A percentile compares a stretch with the other conserved stretches of the same genome.
Conservation (phyloP, 35 echinoderm and acorn worm species). For the Anneissia japonica region DNA sequence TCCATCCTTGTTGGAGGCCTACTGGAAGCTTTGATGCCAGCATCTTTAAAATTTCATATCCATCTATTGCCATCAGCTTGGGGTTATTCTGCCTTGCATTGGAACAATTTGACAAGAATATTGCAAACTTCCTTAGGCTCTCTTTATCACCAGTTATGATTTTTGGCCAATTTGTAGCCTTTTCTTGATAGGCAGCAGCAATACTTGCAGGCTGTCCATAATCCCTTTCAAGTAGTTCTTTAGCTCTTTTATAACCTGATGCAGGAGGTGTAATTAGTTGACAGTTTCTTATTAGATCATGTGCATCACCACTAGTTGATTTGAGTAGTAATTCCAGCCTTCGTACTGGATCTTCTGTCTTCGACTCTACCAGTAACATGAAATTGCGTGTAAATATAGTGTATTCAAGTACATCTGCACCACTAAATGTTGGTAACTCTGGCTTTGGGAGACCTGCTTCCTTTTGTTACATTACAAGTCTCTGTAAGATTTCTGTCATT, state of each 20-base stretch:
- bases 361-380: conserved; percentile 40
- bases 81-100: conserved; percentile 17
- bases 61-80: conserved; percentile 38
- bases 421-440: conserved; percentile 23
- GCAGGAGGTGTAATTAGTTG: neutral
- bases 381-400: conserved; percentile 41
- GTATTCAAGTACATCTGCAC: conserved; percentile 33
- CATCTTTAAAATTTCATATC: conserved; percentile 19
- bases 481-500: neutral
- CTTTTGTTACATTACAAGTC: conserved; percentile 28
- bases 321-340: conserved; percentile 37
- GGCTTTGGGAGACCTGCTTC: conserved; percentile 26
- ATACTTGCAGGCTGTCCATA: conserved; percentile 35
- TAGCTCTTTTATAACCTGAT: conserved; percentile 13
- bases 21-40: conserved; percentile 33
- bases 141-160: conserved; percentile 9
- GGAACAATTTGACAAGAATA: conserved; percentile 39
- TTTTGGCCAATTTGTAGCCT: conserved; percentile 20
- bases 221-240: conserved; percentile 25
- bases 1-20: conserved; percentile 39
- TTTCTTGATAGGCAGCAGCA: conserved; percentile 30
- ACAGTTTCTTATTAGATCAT: conserved; percentile 33
- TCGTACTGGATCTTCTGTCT: neutral
- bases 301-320: conserved; percentile 42
- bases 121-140: conserved; percentile 31